Evolutionary conservation across 1,140 invertebrate genomes (phyloP).

Genomic region (Brachionus sp.): DNA sequence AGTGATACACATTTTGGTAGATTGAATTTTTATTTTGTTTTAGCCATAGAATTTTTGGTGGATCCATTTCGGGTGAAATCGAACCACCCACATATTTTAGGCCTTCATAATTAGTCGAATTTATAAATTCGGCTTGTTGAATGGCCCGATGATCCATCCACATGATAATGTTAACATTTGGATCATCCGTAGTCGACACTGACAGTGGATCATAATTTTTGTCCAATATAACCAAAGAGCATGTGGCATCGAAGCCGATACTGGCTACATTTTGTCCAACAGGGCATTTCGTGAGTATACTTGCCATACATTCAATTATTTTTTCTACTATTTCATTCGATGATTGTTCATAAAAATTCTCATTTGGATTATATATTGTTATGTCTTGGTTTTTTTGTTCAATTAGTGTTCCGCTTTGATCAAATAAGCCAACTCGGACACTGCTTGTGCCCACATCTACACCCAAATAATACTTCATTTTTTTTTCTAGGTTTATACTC

Average conservation of each 20-base stretch:
- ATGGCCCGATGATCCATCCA: constrained; percentile 94
- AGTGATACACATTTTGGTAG: constrained; percentile 69
- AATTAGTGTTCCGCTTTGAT: constrained; percentile 69
- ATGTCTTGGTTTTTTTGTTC: constrained; percentile 67
- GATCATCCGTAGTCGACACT: constrained; percentile 60
- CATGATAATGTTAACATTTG: constrained; percentile 80
- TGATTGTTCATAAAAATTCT: constrained; percentile 84
- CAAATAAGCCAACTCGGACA: constrained; percentile 71
- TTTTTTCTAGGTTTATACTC: background rate
- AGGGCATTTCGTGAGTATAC: constrained; percentile 52
- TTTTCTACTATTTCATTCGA: constrained; percentile 81
- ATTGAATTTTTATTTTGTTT: constrained; percentile 69
- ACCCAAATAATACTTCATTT: constrained; percentile 68
- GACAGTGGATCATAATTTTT: constrained; percentile 67
- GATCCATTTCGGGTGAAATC: constrained; percentile 90
- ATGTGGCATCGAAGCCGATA: constrained; percentile 92
- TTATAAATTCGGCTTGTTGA: constrained; percentile 76
- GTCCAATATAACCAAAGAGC: constrained; percentile 80
- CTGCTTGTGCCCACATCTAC: constrained; percentile 90
- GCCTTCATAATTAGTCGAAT: constrained; percentile 69
- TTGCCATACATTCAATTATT: constrained; percentile 68
- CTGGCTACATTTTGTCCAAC: constrained; percentile 67
- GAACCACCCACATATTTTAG: constrained; percentile 82
- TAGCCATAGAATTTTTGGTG: constrained; percentile 89
- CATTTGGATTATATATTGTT: constrained; percentile 71